These are phyloP conservation scores for Drosophila nigritarsus DNA, from an alignment of 2,888 invertebrate species.

Conservation along the genomic window DNA sequence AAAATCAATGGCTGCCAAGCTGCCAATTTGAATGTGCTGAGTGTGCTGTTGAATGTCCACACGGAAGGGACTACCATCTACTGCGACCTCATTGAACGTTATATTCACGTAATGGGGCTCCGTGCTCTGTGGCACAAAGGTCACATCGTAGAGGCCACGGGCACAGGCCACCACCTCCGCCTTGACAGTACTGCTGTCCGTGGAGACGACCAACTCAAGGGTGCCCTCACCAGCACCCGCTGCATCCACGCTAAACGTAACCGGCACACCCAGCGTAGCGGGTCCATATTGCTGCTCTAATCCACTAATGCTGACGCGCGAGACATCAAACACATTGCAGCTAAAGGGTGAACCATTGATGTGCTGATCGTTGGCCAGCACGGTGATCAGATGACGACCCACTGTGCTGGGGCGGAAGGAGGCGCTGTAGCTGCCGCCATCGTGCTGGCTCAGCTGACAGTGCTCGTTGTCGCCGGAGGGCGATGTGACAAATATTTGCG, in stretches of 20 bases:
- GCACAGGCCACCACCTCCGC: conserved; percentile 95
- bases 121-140: conserved; percentile 95
- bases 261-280: conserved; percentile 90
- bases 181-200: conserved; percentile 94
- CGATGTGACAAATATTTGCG: conserved; percentile 91
- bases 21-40: conserved; percentile 89
- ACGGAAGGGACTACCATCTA: conserved; percentile 95
- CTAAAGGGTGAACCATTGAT: conserved; percentile 96
- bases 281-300: conserved; percentile 86
- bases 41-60: conserved; percentile 91
- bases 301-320: conserved; percentile 90
- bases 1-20: conserved; percentile 88
- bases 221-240: conserved; percentile 98
- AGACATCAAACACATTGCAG: conserved; percentile 97
- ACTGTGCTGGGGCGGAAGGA: conserved; percentile 94
- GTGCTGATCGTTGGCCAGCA: conserved; percentile 92
- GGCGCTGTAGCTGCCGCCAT: conserved; percentile 90
- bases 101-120: conserved; percentile 96
- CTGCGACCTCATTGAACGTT: conserved; percentile 96
- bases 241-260: conserved; percentile 97
- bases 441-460: conserved; percentile 88
- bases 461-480: conserved; percentile 93
- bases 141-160: conserved; percentile 95
- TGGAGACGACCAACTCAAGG: conserved; percentile 95
- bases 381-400: conserved; percentile 93